Conservation (phyloP, 2,797 vertebrate genomes). For the Eulemur coronatus region DNA sequence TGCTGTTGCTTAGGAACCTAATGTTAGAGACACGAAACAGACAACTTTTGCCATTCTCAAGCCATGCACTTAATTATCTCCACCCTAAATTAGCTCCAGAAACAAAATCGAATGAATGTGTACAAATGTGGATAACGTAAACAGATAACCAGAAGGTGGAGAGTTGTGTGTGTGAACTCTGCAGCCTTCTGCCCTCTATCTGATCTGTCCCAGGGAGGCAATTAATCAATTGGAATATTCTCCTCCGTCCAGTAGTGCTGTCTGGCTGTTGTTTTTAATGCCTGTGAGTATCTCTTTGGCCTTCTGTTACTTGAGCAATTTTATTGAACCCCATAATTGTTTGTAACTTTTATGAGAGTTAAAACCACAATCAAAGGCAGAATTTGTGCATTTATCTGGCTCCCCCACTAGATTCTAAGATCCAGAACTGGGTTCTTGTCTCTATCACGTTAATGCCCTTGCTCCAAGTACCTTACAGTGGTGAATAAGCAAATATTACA, state of each 20-base stretch:
- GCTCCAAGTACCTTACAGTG: not conserved
- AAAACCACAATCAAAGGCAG: not conserved
- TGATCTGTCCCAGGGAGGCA: not conserved
- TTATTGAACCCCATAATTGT: not conserved
- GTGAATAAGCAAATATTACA: not conserved
- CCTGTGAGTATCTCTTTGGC: not conserved
- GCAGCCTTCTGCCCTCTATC: not conserved
- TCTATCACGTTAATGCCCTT: not conserved
- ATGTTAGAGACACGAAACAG: constrained; percentile 40
- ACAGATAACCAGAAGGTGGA: not conserved
- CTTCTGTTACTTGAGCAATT: not conserved
- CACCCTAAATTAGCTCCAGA: constrained; percentile 60
- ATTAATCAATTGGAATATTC: not conserved
- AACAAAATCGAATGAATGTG: constrained; percentile 5
- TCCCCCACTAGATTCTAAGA: not conserved
- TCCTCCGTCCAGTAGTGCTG: not conserved
- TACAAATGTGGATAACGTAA: not conserved
- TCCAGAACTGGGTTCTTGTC: not conserved
- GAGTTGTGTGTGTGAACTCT: not conserved
- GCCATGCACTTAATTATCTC: constrained; percentile 60
- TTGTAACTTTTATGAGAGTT: not conserved
- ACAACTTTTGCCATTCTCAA: constrained; percentile 53
- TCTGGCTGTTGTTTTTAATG: not conserved
- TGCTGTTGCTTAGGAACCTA: constrained; percentile 60
- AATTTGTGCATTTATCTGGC: not conserved